A percentile compares a stretch with the other conserved stretches of the same genome.
These are phyloP conservation scores for Gasterosteus aculeatus DNA, from an alignment of 2,113 vertebrate species.

Conservation along the genomic window DNA sequence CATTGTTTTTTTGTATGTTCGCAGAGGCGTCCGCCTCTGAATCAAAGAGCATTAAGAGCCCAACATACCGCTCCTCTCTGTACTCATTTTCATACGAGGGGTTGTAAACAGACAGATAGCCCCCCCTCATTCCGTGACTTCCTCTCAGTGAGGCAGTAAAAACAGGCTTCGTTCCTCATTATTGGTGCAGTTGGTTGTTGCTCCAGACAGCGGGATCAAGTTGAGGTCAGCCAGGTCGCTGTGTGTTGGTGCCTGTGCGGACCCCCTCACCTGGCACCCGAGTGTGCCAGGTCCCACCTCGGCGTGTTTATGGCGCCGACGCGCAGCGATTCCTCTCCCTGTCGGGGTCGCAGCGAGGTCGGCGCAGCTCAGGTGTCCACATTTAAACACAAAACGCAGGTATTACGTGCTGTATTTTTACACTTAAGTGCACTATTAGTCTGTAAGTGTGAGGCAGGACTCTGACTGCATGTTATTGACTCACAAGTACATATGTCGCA, in stretches of 20 bases:
- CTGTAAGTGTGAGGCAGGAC: not conserved
- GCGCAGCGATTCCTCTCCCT: conserved; percentile 18
- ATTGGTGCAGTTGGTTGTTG: conserved; percentile 53
- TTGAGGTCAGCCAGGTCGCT: conserved; percentile 58
- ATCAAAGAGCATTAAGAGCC: conserved; percentile 37
- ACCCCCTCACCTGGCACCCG: conserved; percentile 9
- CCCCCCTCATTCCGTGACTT: conserved; percentile 54
- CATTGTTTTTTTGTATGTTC: conserved; percentile 1
- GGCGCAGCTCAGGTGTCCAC: not conserved
- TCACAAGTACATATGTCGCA: not conserved
- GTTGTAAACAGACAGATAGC: conserved; percentile 68
- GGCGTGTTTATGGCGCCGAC: conserved; percentile 16
- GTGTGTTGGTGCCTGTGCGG: conserved; percentile 20
- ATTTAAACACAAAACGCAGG: not conserved
- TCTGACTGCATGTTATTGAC: not conserved
- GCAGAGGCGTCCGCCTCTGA: conserved; percentile 43
- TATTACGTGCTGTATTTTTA: not conserved
- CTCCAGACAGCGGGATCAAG: conserved; percentile 65
- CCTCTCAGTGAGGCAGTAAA: conserved; percentile 69
- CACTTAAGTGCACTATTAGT: not conserved
- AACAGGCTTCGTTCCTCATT: conserved; percentile 53
- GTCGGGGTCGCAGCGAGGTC: conserved; percentile 22
- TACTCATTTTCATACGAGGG: conserved; percentile 62
- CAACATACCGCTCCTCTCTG: conserved; percentile 23
- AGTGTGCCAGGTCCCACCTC: conserved; percentile 37